These are phyloP conservation scores for Cryptus viduatorius DNA, from an alignment of 2,888 invertebrate genomes.

Conservation along the genomic window DNA sequence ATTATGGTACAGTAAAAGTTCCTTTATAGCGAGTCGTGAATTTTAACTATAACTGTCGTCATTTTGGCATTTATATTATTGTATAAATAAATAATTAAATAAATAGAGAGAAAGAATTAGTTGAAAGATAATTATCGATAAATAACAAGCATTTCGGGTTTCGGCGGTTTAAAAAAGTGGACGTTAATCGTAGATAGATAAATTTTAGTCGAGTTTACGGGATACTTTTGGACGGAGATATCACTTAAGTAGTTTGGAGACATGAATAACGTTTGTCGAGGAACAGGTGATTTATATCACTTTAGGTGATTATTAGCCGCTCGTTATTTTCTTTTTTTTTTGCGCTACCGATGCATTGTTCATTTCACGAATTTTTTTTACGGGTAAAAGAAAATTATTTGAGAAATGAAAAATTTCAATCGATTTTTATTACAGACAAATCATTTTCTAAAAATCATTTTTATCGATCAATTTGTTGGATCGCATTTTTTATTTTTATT, in stretches of 20 bases:
- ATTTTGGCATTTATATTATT: conserved; percentile 21
- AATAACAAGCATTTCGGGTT: conserved; percentile 13
- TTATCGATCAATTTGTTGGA: background rate
- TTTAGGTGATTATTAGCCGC: conserved; percentile 6
- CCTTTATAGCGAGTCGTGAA: conserved; percentile 32
- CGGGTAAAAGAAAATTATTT: too few relatives aligned
- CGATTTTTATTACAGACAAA: background rate
- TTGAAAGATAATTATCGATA: conserved; percentile 16
- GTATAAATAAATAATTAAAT: background rate
- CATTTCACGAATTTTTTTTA: conserved; percentile 26
- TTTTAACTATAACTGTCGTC: conserved; percentile 21
- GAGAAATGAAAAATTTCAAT: background rate
- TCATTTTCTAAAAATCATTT: background rate
- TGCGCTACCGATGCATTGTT: conserved; percentile 17
- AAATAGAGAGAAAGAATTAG: background rate
- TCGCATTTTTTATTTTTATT: too few relatives aligned
- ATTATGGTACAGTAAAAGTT: conserved; percentile 28
- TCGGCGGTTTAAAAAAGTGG: conserved; percentile 29
- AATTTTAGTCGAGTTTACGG: conserved; percentile 39
- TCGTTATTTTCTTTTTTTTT: background rate
- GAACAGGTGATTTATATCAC: background rate
- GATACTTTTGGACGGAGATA: conserved; percentile 18
- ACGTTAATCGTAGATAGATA: conserved; percentile 37
- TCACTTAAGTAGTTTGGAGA: background rate
- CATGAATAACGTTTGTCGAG: background rate